A percentile compares a stretch with the other conserved stretches of the same genome.
Conservation (phyloP, 1,140 invertebrate genomes). For the Venturia canescens region DNA sequence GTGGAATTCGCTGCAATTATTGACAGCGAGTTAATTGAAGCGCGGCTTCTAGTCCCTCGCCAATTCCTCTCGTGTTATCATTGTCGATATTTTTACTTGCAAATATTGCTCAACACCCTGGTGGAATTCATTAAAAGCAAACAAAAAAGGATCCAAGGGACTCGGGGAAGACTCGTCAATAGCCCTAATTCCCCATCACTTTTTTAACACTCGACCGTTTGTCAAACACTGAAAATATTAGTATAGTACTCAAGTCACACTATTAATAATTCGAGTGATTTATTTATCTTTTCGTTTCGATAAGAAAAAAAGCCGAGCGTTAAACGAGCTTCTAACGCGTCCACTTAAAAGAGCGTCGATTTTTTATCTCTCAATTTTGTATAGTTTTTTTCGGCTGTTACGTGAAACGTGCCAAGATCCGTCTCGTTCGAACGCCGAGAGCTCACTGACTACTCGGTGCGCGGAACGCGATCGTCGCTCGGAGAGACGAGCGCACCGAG, state of each 20-base stretch:
- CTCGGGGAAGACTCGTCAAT: too few species aligned
- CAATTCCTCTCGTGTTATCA: too few species aligned
- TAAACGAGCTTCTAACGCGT: neutral
- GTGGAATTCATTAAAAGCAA: too few species aligned
- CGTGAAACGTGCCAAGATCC: neutral
- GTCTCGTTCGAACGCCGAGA: neutral
- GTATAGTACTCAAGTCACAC: neutral
- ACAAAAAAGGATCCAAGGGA: too few species aligned
- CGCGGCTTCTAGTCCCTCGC: too few species aligned
- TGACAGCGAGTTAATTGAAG: too few species aligned
- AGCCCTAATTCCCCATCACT: neutral
- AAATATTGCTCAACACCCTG: too few species aligned
- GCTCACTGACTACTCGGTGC: conserved; percentile 10
- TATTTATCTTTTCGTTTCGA: too few species aligned
- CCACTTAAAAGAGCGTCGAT: neutral
- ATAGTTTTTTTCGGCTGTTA: neutral
- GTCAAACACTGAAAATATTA: neutral
- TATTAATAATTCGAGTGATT: too few species aligned
- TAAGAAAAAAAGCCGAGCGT: too few species aligned
- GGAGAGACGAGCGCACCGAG: neutral
- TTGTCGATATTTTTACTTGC: too few species aligned
- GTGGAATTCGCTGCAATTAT: too few species aligned
- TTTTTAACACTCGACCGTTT: neutral
- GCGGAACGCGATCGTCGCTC: neutral
- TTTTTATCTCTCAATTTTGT: neutral